Evolutionary conservation across 1,140 invertebrate genomes (phyloP), one percentile per base, ranked within the genome.

Genomic region (Aphis craccivora): DNA sequence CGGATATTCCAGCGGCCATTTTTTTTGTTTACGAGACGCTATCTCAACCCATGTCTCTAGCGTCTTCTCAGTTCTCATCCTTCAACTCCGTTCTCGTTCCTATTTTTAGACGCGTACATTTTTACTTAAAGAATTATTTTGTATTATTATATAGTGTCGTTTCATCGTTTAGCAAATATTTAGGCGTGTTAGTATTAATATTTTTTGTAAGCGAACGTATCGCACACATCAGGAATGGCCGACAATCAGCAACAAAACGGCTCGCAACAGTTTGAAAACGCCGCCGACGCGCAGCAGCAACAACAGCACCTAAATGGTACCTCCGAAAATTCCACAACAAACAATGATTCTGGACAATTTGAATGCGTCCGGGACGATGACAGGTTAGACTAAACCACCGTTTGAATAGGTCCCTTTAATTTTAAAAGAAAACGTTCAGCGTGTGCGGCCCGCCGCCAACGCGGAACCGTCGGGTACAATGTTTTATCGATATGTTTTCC

Each of bases 11-110:
- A 93, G 91, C 91, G 76, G 91, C 91, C 91, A 93, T 93, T 93
- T 93, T 93, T 93, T 86, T 93, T 93, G 91, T 93, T 93, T 93
- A 93, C 91, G 91, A 93, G 91, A 93, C 91, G 91, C 91, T 93
- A 93, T 93, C 91, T 93, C 91, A 81, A 43, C 81, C 76, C 40
- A 83, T 86, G 91, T 93, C 91, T 93, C 37, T 84, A 93, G 91
- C 91, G 91, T 93, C 91, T 93, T 93, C 91, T 60, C 91, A 86
- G 81, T 93, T 86, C 91, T 60, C 91, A 86, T 86, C 81, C 43
- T 86, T 83, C 40, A 51, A 92, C 48, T 51, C 55, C 48, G 91
- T 83, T 93, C 91, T 93, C 91, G 91, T 93, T 93, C 91, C 91
- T 93, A 93, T 93, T 93, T 93, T 93, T 93, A 93, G 91, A 93